phyloP scores from a whole-genome alignment of 2,797 vertebrate genomes.

The Cheirogaleus major region DNA sequence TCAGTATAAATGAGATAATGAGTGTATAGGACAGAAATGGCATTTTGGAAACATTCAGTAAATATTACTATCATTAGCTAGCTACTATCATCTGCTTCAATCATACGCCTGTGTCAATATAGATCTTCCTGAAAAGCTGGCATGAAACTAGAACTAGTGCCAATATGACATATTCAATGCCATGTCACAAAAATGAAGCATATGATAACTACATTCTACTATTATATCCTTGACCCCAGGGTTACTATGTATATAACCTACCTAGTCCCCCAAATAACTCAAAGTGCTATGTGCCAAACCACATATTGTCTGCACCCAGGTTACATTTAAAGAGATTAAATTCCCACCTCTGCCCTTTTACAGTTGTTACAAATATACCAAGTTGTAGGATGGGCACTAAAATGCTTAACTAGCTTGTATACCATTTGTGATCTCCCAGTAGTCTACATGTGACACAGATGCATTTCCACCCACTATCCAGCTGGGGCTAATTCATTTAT shows the following conservation, averaged over 20 bases:
- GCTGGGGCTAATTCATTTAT: neutral
- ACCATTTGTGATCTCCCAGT: neutral
- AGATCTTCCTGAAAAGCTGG: neutral
- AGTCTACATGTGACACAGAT: neutral
- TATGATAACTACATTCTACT: neutral
- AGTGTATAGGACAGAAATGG: neutral
- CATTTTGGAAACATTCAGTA: neutral
- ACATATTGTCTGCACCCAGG: neutral
- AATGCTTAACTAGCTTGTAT: neutral
- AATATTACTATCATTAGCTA: neutral
- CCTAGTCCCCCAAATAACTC: neutral
- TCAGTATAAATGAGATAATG: neutral
- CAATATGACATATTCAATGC: neutral
- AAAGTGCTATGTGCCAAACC: neutral
- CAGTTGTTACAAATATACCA: neutral
- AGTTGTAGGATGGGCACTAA: neutral
- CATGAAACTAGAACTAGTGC: neutral
- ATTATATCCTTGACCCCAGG: neutral
- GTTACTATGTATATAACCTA: neutral
- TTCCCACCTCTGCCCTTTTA: neutral
- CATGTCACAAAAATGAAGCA: neutral
- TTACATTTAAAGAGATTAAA: neutral
- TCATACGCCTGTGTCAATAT: neutral
- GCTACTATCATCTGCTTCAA: neutral
- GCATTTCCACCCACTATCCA: neutral